Evolutionary conservation across 2,113 vertebrate genomes (phyloP), one percentile per base, ranked within the genome.

Genomic region (Brienomyrus brachyistius): DNA sequence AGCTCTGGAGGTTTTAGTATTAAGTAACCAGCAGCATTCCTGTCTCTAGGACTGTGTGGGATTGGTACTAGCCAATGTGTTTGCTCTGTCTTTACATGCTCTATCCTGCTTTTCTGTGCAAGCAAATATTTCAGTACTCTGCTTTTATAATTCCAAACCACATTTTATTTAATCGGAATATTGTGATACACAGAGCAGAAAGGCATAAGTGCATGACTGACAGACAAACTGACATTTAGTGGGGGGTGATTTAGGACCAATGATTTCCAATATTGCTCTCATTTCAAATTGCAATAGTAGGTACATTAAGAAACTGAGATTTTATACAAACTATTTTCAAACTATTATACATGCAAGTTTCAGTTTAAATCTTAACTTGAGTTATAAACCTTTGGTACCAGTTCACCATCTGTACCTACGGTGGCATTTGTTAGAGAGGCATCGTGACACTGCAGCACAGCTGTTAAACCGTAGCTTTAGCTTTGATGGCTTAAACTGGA

Each of bases 81-180:
- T 27, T 35, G n/a, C 70, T 35, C 27, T 13, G 11, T 19, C 31
- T 80, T 43, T 6, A 80, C 54, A 56, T 27, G 40, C 35, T 7
- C 5, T 19, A 40, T 17, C 31, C 31, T 80, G 35, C 5, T 43
- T 35, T 77, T 15, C 27, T 77, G 70, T 43, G 35, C 35, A 40
- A 19, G 74, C 74, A 40, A 80, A 43, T 43, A 80, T 80, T 80
- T 80, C 74, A 80, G 35, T 43, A 80, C 74, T 40, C 35, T 43
- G 74, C 74, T 80, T 80, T 17, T 77, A 35, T 77, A 62, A 48
- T 88, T 82, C 17, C 56, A 89, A 89, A 45, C 2, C 70, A 77
- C 51, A 87, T 91, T 51, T 87, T 90, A 52, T 59, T 87, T 35
- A 45, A 70, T 88, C 45, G 21, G 56, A 21, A 48, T 17, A 90